Base-by-base conservation (phyloP, 2,888 invertebrate species). In the Tetragonisca angustula region DNA sequence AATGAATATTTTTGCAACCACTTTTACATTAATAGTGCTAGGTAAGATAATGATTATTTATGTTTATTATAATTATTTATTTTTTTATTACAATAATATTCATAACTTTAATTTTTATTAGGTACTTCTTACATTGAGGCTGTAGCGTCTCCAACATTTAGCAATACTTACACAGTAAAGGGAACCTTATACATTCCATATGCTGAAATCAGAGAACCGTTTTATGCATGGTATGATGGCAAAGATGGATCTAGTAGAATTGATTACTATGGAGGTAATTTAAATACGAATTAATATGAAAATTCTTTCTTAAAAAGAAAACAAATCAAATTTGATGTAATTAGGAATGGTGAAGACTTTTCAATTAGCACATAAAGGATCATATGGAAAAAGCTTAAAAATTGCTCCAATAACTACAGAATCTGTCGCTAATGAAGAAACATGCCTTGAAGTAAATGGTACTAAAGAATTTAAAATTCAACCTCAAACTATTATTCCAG, bases 151-250 rank as follows among this genome's bases (percentile, higher is more conserved):
- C 97, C 97, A 24, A 94, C 95, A 94, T 98, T 98, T 96, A 97
- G 96, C 91, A 93, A 95, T 0, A 96, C 96, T 0, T 98, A 98
- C 92, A 96, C 97, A 0, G 97, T 97, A 0, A 97, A 97, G 92
- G 98, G 98, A 5, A 95, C 96, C 5, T 94, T 99, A 49, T 96
- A 96, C 89, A 98, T 99, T 87, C 99, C 99, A 0, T 99, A 99
- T 95, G 99, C 99, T 0, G 99, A 99, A 95, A 96, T 99, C 71
- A 96, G 96, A 43, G 99, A 99, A 94, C 98, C 99, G 0, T 98
- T 99, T 93, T 97, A 96, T 92, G 98, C 97, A 21, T 99, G 98
- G 97, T 98, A 96, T 90, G 98, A 99, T 95, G 96, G 95, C 50
- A 95, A 95, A 6, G 96, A 96, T 76, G 96, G 96, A 78, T 96